Percentiles rank a stretch among this genome's conserved stretches.
These are phyloP conservation scores for Lonchura striata DNA, from an alignment of 2,113 vertebrate species.

Conservation along the genomic window DNA sequence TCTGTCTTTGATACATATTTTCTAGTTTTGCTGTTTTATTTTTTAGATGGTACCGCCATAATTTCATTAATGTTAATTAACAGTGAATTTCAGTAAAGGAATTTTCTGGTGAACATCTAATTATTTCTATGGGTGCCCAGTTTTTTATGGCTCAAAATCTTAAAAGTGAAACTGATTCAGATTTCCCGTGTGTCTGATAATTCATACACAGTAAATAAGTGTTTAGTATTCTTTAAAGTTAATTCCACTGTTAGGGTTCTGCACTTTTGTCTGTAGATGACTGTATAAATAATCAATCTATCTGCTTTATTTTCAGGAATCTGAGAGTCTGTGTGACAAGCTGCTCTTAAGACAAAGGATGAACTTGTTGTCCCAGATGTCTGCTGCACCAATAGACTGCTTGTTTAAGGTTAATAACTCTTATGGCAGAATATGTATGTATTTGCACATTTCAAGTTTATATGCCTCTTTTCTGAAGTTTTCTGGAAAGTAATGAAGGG, in stretches of 20 bases:
- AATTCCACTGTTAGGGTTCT: neutral
- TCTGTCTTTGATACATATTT: neutral
- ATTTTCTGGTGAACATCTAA: neutral
- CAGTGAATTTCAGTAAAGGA: neutral
- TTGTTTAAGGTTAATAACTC: constrained; percentile 86
- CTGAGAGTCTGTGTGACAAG: constrained; percentile 80
- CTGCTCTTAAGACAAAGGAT: constrained; percentile 86
- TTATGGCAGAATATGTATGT: neutral
- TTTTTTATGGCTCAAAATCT: neutral
- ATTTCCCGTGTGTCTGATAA: neutral
- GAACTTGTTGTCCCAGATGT: constrained; percentile 86
- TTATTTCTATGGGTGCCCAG: neutral
- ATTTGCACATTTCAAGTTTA: neutral
- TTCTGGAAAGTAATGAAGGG: neutral
- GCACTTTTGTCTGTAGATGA: neutral
- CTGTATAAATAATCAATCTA: neutral
- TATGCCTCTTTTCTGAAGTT: neutral
- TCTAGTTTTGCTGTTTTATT: neutral
- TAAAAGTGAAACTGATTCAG: neutral
- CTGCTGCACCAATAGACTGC: constrained; percentile 83
- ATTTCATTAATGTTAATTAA: neutral
- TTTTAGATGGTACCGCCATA: neutral
- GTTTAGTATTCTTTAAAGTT: neutral
- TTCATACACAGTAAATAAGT: neutral
- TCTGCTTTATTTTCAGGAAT: constrained; percentile 72